phyloP scores from a whole-genome alignment of 2,797 vertebrate species.

The Cottoperca gobio region DNA sequence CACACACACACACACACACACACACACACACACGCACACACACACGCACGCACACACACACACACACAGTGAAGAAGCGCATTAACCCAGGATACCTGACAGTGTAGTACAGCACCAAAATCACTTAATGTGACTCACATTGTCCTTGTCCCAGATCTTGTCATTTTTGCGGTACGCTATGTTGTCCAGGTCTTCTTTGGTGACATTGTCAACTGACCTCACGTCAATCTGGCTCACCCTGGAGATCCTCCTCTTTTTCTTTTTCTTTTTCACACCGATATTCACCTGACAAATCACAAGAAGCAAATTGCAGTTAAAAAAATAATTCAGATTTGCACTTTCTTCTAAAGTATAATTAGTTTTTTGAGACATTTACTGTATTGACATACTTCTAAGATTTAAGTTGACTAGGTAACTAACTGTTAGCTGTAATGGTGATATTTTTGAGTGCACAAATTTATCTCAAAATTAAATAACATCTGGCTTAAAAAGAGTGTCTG shows the following conservation, averaged over 20 bases:
- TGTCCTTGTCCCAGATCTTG: conserved; percentile 95
- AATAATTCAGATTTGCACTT: too few species aligned
- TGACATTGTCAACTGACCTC: conserved; percentile 91
- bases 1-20: not conserved
- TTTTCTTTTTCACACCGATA: conserved; percentile 39
- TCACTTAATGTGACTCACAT: conserved; percentile 79
- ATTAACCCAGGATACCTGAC: not conserved
- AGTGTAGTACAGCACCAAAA: too few species aligned
- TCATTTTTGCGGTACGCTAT: conserved; percentile 92
- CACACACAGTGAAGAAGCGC: too few species aligned
- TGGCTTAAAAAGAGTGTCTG: not conserved
- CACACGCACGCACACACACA: not conserved
- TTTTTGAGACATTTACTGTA: not conserved
- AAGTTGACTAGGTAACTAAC: not conserved
- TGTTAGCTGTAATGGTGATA: not conserved
- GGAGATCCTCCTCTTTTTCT: conserved; percentile 59
- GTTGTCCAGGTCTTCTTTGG: conserved; percentile 93
- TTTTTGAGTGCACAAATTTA: not conserved
- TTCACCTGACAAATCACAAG: conserved; percentile 73
- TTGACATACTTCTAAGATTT: not conserved
- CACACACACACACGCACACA: not conserved
- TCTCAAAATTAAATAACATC: not conserved
- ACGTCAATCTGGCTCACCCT: conserved; percentile 73
- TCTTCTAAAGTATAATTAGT: not conserved
- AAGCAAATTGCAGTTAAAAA: not conserved